Evolutionary conservation across 2,113 vertebrate genomes (phyloP).

Genomic region (Plestiodon gilberti): DNA sequence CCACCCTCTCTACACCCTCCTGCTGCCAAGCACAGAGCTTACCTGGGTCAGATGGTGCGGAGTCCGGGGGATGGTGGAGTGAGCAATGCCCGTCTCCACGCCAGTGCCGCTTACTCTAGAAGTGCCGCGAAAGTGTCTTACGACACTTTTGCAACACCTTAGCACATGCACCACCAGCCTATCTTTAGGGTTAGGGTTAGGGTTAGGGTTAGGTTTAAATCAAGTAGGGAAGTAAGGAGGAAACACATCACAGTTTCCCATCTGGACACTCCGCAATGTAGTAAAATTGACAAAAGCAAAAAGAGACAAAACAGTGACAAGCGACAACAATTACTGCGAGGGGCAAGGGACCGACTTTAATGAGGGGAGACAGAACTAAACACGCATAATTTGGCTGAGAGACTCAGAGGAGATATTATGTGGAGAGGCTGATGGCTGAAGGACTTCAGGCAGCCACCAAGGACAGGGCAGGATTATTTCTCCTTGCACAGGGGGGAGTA

Average conservation of each 20-base stretch:
- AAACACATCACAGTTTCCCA: background rate
- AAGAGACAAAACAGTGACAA: background rate
- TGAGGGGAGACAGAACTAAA: background rate
- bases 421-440: background rate
- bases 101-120: too few relatives aligned
- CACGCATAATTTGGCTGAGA: background rate
- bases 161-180: too few relatives aligned
- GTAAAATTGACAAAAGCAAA: background rate
- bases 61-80: too few relatives aligned
- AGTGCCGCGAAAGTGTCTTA: too few relatives aligned
- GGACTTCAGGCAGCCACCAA: background rate
- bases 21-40: too few relatives aligned
- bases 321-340: background rate
- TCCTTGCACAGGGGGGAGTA: background rate
- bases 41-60: too few relatives aligned
- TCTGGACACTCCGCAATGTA: slow-evolving; percentile 14
- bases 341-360: background rate
- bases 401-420: background rate
- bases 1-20: too few relatives aligned
- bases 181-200: too few relatives aligned
- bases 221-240: background rate
- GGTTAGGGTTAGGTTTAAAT: too few relatives aligned
- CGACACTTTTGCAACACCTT: too few relatives aligned
- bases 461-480: slow-evolving; percentile 11
- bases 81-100: too few relatives aligned